Evolutionary conservation across 1,140 invertebrate species (phyloP).

Genomic region (Cecropterus lyciades): DNA sequence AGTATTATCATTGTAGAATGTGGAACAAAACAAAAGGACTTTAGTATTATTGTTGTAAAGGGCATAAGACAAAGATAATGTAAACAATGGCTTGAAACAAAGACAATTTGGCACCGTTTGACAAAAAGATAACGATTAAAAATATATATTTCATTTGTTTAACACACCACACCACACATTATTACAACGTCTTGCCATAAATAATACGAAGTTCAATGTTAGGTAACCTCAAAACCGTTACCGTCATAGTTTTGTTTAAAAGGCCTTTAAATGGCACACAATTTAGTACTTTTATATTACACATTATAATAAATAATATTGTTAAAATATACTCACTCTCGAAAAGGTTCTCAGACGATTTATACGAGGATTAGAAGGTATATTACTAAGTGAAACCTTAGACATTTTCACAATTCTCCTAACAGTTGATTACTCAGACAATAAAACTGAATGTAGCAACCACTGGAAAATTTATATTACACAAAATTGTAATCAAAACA

Average conservation of each 20-base stretch:
- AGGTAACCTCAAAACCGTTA: constrained; percentile 39
- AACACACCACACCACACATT: not conserved
- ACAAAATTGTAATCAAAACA: constrained; percentile 56
- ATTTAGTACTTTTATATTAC: not conserved
- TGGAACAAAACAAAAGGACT: no score
- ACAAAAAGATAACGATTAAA: not conserved
- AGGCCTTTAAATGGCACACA: not conserved
- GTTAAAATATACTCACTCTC: constrained; percentile 64
- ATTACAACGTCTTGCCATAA: not conserved
- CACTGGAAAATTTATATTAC: constrained; percentile 51
- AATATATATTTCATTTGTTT: not conserved
- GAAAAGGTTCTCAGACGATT: constrained; percentile 76
- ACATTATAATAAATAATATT: constrained; percentile 18
- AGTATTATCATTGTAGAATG: no score
- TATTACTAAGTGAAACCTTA: constrained; percentile 76
- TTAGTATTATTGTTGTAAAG: not conserved
- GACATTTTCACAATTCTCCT: constrained; percentile 65
- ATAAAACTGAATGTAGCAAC: constrained; percentile 17
- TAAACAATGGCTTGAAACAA: constrained; percentile 21
- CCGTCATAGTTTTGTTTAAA: constrained; percentile 16
- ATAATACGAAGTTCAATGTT: constrained; percentile 40
- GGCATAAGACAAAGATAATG: constrained; percentile 5
- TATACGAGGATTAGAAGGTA: constrained; percentile 77
- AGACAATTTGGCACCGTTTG: not conserved
- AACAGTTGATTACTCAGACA: constrained; percentile 45